Percentiles rank a stretch among this genome's conserved stretches.
phyloP scores from a whole-genome alignment of 2,888 invertebrate genomes.

The Plusia festucae region DNA sequence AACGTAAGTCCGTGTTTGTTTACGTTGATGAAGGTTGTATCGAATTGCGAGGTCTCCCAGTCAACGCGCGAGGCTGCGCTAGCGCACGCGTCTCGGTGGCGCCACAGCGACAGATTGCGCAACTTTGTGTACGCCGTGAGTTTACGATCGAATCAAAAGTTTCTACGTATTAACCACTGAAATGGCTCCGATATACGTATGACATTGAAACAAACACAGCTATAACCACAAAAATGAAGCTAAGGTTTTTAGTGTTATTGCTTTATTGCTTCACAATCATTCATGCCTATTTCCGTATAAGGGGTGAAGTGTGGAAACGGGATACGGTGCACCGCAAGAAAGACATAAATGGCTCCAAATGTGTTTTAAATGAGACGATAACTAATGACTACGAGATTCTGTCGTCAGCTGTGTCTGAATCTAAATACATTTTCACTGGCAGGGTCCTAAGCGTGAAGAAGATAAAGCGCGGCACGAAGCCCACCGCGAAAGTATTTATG shows the following conservation, averaged over 20 bases:
- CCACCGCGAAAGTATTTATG: slow-evolving; percentile 82
- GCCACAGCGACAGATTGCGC: slow-evolving; percentile 82
- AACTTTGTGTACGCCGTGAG: slow-evolving; percentile 75
- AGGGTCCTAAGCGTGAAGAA: slow-evolving; percentile 85
- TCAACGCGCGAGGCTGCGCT: slow-evolving; percentile 86
- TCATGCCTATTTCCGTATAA: slow-evolving; percentile 79
- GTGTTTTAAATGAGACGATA: slow-evolving; percentile 88
- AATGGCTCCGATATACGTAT: slow-evolving; percentile 73
- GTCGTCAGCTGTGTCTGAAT: slow-evolving; percentile 87
- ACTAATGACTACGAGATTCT: slow-evolving; percentile 89
- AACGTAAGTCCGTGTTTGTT: slow-evolving; percentile 83
- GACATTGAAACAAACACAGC: slow-evolving; percentile 62
- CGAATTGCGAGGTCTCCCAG: slow-evolving; percentile 87
- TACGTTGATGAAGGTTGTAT: slow-evolving; percentile 88
- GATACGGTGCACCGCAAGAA: slow-evolving; percentile 82
- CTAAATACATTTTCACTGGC: slow-evolving; percentile 87
- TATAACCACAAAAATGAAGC: slow-evolving; percentile 79
- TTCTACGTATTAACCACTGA: slow-evolving; percentile 70
- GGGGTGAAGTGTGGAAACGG: slow-evolving; percentile 80
- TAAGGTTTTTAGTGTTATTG: slow-evolving; percentile 79
- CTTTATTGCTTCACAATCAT: slow-evolving; percentile 76
- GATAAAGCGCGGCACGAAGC: slow-evolving; percentile 82
- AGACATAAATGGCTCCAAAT: slow-evolving; percentile 84
- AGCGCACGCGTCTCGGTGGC: slow-evolving; percentile 88
- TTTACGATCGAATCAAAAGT: slow-evolving; percentile 78